A percentile compares a stretch with the other conserved stretches of the same genome.
These are phyloP conservation scores for Neofelis nebulosa DNA, from an alignment of 2,113 vertebrate genomes.

Conservation along the genomic window DNA sequence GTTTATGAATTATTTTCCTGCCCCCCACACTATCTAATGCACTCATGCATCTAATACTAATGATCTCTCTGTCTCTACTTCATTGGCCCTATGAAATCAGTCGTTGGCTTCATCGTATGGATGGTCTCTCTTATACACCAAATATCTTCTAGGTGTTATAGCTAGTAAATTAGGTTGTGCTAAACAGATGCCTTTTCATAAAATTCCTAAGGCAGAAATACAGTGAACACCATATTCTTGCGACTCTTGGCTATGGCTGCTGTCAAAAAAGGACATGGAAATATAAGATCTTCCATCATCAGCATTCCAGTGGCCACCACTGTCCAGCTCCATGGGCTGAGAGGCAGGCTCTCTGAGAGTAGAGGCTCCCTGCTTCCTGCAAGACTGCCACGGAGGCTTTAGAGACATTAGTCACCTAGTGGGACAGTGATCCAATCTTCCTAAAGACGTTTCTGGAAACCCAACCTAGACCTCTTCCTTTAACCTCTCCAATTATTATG, in stretches of 20 bases:
- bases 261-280: not conserved
- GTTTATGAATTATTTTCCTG: not conserved
- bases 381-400: not conserved
- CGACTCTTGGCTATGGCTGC: not conserved
- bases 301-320: too few species aligned
- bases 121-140: not conserved
- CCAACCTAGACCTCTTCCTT: not conserved
- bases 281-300: not conserved
- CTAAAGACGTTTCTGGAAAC: not conserved
- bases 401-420: not conserved
- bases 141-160: not conserved
- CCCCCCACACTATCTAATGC: not conserved
- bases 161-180: not conserved
- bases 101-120: not conserved
- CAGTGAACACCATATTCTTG: not conserved
- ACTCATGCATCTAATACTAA: too few species aligned
- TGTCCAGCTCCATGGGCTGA: not conserved
- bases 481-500: not conserved
- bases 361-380: not conserved
- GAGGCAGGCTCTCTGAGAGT: not conserved
- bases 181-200: not conserved
- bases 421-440: not conserved
- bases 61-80: not conserved
- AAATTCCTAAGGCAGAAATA: not conserved
- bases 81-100: not conserved